Evolutionary conservation across 1,140 invertebrate species (phyloP).

Genomic region (Araneus ventricosus): DNA sequence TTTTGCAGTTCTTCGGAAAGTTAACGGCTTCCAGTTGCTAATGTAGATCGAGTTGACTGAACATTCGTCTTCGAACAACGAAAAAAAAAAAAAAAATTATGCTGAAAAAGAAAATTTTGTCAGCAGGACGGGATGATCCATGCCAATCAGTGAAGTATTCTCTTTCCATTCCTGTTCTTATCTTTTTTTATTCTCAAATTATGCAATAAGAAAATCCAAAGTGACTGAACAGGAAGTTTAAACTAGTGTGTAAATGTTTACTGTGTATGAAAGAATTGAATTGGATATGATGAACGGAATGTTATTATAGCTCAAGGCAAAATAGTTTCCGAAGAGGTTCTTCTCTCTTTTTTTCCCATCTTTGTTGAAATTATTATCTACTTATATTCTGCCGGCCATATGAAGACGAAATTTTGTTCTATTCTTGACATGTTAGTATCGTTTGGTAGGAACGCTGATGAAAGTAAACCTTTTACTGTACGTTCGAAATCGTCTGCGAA

Average conservation of each 20-base stretch:
- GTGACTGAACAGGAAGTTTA: constrained; percentile 1
- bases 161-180: neutral
- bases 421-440: neutral
- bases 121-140: neutral
- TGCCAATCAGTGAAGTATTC: neutral
- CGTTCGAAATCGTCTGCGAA: too few species aligned
- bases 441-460: too few species aligned
- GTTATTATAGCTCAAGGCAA: neutral
- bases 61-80: neutral
- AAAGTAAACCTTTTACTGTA: too few species aligned
- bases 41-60: constrained; percentile 9
- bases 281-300: neutral
- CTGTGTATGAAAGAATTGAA: neutral
- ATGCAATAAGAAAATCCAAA: neutral
- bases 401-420: neutral
- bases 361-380: neutral
- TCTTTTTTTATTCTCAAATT: neutral
- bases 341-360: neutral
- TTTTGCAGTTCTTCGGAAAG: neutral
- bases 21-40: neutral
- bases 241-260: neutral
- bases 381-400: neutral
- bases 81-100: neutral
- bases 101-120: neutral
- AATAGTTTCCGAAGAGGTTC: neutral